phyloP scores from a whole-genome alignment of 2,113 vertebrate genomes.

The Peromyscus californicus region DNA sequence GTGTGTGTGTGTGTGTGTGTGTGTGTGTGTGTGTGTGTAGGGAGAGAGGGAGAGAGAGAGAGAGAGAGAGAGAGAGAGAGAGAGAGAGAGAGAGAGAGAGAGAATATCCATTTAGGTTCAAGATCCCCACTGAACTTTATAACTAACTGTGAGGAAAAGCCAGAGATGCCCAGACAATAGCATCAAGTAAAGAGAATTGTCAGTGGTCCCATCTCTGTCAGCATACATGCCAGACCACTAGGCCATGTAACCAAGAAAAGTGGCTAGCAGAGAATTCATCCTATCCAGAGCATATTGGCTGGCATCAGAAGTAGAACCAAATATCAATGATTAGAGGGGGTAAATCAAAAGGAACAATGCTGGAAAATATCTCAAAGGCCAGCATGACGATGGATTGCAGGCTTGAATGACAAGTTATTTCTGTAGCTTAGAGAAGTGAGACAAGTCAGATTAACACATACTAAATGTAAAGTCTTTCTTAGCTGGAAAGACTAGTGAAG shows the following conservation, averaged over 20 bases:
- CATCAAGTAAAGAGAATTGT: background rate
- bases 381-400: background rate
- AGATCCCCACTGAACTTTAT: background rate
- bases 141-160: background rate
- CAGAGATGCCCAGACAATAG: background rate
- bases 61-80: too few species aligned
- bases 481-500: background rate
- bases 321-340: background rate
- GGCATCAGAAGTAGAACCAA: background rate
- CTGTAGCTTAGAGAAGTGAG: background rate
- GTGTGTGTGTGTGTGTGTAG: background rate
- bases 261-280: accelerated
- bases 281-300: background rate
- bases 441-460: background rate
- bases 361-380: background rate
- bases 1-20: background rate
- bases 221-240: background rate
- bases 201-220: background rate
- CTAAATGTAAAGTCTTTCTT: background rate
- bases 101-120: too few species aligned
- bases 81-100: background rate
- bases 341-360: background rate
- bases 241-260: background rate
- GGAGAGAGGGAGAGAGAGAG: background rate
- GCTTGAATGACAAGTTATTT: background rate